Conservation (phyloP, 2,113 vertebrate genomes). For the Labrus mixtus region DNA sequence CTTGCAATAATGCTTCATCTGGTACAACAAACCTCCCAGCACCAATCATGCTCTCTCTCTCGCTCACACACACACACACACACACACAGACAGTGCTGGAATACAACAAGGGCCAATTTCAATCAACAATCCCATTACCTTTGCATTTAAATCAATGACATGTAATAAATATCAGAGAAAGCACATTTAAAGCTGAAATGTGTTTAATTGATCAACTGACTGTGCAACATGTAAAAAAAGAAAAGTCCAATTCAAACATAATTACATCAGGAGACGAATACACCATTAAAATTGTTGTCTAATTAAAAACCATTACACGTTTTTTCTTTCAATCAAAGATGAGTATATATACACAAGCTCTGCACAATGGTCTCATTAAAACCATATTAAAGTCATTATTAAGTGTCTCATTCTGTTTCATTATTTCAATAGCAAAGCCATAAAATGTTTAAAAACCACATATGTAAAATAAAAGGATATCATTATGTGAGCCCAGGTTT, state of each 20-base stretch:
- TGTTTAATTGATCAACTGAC: conserved; percentile 69
- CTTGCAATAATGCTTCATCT: conserved; percentile 65
- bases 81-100: conserved; percentile 27
- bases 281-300: conserved; percentile 45
- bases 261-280: conserved; percentile 53
- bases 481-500: background rate
- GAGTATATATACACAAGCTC: conserved; percentile 55
- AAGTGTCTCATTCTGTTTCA: conserved; percentile 41
- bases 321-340: conserved; percentile 50
- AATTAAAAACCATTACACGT: conserved; percentile 44
- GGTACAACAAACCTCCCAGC: conserved; percentile 43
- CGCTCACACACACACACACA: conserved; percentile 18
- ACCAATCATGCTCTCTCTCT: background rate
- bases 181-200: conserved; percentile 82
- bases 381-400: conserved; percentile 32
- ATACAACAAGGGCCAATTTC: conserved; percentile 55
- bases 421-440: conserved; percentile 32
- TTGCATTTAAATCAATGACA: conserved; percentile 71
- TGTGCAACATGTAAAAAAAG: conserved; percentile 71
- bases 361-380: conserved; percentile 21
- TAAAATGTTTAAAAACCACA: conserved; percentile 41
- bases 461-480: conserved; percentile 30
- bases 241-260: conserved; percentile 52
- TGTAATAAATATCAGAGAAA: conserved; percentile 82
- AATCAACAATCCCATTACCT: conserved; percentile 68